Evolutionary conservation across 2,888 invertebrate genomes (phyloP).

Genomic region (Galerucella calmariensis): DNA sequence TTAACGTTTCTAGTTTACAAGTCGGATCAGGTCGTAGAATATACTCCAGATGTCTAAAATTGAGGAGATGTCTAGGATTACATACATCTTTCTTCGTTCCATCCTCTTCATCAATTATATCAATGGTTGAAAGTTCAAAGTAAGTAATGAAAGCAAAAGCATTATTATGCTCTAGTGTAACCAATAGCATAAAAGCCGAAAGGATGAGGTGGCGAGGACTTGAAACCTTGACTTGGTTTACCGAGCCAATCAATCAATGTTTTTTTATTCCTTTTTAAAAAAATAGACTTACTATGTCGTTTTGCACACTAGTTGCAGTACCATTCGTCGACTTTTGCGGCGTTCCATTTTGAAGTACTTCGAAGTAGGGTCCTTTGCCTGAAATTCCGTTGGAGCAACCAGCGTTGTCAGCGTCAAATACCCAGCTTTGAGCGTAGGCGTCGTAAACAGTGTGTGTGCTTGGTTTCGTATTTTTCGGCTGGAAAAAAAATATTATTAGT

Average conservation of each 20-base stretch:
- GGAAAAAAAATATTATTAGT: slow-evolving; percentile 43
- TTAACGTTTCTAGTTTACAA: neutral
- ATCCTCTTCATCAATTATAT: too few species aligned
- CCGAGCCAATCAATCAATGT: too few species aligned
- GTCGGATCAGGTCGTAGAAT: neutral
- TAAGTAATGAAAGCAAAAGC: too few species aligned
- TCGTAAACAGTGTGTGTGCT: slow-evolving; percentile 59
- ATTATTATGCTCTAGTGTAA: too few species aligned
- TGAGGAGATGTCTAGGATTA: too few species aligned
- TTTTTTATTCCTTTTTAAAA: neutral
- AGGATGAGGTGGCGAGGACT: too few species aligned
- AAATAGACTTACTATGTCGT: slow-evolving; percentile 47
- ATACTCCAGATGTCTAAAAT: neutral
- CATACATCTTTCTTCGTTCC: too few species aligned
- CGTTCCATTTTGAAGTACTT: slow-evolving; percentile 58
- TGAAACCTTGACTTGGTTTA: too few species aligned
- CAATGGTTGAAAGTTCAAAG: too few species aligned
- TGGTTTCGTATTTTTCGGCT: slow-evolving; percentile 63
- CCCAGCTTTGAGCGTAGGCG: slow-evolving; percentile 68
- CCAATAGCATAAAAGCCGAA: too few species aligned
- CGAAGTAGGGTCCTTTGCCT: slow-evolving; percentile 56
- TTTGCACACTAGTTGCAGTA: slow-evolving; percentile 46
- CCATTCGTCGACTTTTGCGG: slow-evolving; percentile 48
- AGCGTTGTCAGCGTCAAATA: slow-evolving; percentile 64
- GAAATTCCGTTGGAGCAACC: slow-evolving; percentile 54